A percentile compares a stretch with the other conserved stretches of the same genome.
These are phyloP conservation scores for Scelioninae gen. 2 DNA, from an alignment of 2,888 invertebrate genomes.

Conservation along the genomic window DNA sequence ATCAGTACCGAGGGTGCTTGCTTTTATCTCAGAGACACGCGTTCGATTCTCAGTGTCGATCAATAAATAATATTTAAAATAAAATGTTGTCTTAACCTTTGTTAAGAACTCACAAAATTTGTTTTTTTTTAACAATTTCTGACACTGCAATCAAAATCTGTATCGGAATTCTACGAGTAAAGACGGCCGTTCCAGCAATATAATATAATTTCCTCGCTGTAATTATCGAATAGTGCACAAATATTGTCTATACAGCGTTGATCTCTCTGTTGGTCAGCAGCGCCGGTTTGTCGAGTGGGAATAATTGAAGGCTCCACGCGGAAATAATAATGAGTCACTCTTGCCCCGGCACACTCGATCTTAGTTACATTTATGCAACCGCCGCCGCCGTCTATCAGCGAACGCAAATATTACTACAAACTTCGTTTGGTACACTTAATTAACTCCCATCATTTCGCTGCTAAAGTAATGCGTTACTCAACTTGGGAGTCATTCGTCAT, in stretches of 20 bases:
- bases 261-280: slow-evolving; percentile 54
- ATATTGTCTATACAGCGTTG: slow-evolving; percentile 45
- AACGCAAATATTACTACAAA: slow-evolving; percentile 9
- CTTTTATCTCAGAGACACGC: too few relatives aligned
- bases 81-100: too few relatives aligned
- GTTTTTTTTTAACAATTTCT: too few relatives aligned
- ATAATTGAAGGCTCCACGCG: slow-evolving; percentile 56
- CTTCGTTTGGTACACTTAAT: slow-evolving; percentile 4
- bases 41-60: too few relatives aligned
- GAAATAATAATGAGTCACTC: slow-evolving; percentile 57
- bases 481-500: not conserved
- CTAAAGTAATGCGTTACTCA: not conserved
- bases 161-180: not conserved
- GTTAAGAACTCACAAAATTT: too few relatives aligned
- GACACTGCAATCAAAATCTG: too few relatives aligned
- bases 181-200: not conserved
- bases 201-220: slow-evolving; percentile 11
- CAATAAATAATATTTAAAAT: not conserved
- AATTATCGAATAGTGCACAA: slow-evolving; percentile 28
- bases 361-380: slow-evolving; percentile 43
- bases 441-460: not conserved
- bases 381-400: slow-evolving; percentile 7
- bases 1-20: too few relatives aligned
- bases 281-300: slow-evolving; percentile 49
- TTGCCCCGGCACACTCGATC: slow-evolving; percentile 43